Evolutionary conservation across 2,888 invertebrate species (phyloP).

Genomic region (Rhodophaea formosa): DNA sequence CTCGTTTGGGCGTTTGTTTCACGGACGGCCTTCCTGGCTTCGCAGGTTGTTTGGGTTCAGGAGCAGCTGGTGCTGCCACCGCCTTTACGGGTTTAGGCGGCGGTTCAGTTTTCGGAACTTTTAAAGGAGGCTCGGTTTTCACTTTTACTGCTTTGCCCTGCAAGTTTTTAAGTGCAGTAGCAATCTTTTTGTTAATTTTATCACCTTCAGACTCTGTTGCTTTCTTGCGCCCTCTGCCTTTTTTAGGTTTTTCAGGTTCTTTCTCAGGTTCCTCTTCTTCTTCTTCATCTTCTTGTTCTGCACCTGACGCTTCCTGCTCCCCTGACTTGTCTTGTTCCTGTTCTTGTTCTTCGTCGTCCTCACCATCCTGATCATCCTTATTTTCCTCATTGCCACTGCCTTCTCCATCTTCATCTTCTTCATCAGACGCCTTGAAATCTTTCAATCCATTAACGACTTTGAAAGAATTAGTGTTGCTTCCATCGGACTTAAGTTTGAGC

Average conservation of each 20-base stretch:
- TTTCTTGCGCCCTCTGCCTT: slow-evolving; percentile 25
- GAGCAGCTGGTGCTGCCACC: slow-evolving; percentile 21
- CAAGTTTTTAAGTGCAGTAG: slow-evolving; percentile 42
- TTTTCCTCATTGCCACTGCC: slow-evolving; percentile 55
- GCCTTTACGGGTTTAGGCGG: slow-evolving; percentile 31
- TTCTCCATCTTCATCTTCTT: slow-evolving; percentile 65
- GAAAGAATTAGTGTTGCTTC: slow-evolving; percentile 60
- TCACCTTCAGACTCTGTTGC: slow-evolving; percentile 51
- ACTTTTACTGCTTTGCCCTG: slow-evolving; percentile 37
- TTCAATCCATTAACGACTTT: slow-evolving; percentile 72
- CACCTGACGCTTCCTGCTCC: slow-evolving; percentile 39
- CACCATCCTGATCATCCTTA: slow-evolving; percentile 47
- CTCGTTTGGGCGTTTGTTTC: slow-evolving; percentile 72
- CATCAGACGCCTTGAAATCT: slow-evolving; percentile 70
- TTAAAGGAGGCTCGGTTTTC: slow-evolving; percentile 29
- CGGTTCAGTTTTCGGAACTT: no score
- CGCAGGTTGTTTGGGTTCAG: slow-evolving; percentile 34
- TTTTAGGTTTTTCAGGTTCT: slow-evolving; percentile 21
- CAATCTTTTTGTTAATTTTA: slow-evolving; percentile 32
- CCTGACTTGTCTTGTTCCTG: slow-evolving; percentile 43
- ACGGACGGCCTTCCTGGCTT: slow-evolving; percentile 57
- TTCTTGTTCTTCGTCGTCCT: slow-evolving; percentile 40
- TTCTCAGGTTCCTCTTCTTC: slow-evolving; percentile 18
- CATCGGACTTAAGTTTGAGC: slow-evolving; percentile 71
- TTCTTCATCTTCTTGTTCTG: slow-evolving; percentile 33